Base-by-base conservation (phyloP, 2,888 invertebrate species). In the Metellina segmentata region DNA sequence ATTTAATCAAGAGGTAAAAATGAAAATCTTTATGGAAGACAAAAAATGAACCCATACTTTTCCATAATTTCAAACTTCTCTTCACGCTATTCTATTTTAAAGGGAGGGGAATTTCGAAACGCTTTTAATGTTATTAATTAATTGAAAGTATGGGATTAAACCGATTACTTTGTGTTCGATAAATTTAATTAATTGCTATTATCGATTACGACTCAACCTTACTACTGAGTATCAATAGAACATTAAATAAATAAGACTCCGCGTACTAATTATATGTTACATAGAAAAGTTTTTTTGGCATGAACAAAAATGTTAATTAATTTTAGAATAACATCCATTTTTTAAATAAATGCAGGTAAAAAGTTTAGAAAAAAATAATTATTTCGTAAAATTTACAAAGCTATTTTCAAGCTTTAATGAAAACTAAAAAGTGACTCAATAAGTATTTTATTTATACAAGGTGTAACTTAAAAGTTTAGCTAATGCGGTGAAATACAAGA, bases 1-100 rank as follows among this genome's bases (percentile, higher is more conserved):
- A 87, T 87, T 87, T 81, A 81, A 81, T 61, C 79, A 71, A 53
- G 69, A 86, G 87, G 53, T 87, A 87, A 87, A 79, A 87, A 87
- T 61, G 72, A 75, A 85, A 77, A 61, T 74, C 87, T 69, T 81
- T 49, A 69, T 81, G 52, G 19, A 71, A 53, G 52, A 72, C 34
- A 19, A 74, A 16, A 49, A 85, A 87, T 79, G 79, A 81, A 74
- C 79, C 79, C 20, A 53, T 81, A 87, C 72, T 48, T 79, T 87
- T 85, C 61, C 87, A 20, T 81, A 79, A 87, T 71, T 87, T 81
- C 52, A 71, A 79, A 79, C 51, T 71, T 79, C 71, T 16, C 48
- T 8, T 61, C 11, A 61, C 6, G 8, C 19, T 70, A 13, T 87
- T 79, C 52, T 70, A 8, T 51, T 72, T 11, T 52, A 70, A 77